Evolutionary conservation across 2,888 invertebrate species (phyloP), one percentile per base, ranked within the genome.

Genomic region (Apantesis nais): DNA sequence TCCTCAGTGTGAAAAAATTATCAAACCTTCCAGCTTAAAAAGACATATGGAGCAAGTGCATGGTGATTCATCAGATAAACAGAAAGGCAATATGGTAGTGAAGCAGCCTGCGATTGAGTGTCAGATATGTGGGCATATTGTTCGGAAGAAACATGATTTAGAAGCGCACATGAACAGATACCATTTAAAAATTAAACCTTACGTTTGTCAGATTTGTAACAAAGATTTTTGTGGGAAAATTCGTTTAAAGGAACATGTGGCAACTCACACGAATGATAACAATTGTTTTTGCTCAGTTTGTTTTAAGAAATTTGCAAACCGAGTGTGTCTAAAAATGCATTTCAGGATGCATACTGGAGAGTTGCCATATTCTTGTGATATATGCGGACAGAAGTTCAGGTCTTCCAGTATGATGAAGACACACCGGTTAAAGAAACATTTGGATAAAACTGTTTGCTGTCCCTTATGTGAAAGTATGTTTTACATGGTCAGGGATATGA

Each of bases 331-430:
- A 0, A 86, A 87, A 70, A 86, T 88, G 86, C 89, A 90, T 71
- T 74, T 84, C 8, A 79, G 88, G 58, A 78, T 86, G 44, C 89
- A 89, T 62, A 89, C 89, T 0, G 89, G 89, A 0, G 89, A 88
- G 70, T 74, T 78, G 16, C 89, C 90, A 0, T 89, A 90, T 16
- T 67, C 84, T 19, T 90, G 90, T 70, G 87, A 89, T 44, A 70
- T 88, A 7, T 90, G 90, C 37, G 84, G 78, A 0, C 85, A 86
- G 66, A 84, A 81, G 62, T 90, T 90, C 73, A 82, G 88, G 12
- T 88, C 89, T 2, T 86, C 87, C 0, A 89, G 88, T 61, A 85
- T 86, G 66, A 85, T 89, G 83, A 88, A 87, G 52, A 87, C 85
- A 1, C 89, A 89, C 70, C 75, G 85, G 62, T 68, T 86, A 11